Base-by-base conservation (phyloP, 2,888 invertebrate species). In the Ennomos quercinarius region DNA sequence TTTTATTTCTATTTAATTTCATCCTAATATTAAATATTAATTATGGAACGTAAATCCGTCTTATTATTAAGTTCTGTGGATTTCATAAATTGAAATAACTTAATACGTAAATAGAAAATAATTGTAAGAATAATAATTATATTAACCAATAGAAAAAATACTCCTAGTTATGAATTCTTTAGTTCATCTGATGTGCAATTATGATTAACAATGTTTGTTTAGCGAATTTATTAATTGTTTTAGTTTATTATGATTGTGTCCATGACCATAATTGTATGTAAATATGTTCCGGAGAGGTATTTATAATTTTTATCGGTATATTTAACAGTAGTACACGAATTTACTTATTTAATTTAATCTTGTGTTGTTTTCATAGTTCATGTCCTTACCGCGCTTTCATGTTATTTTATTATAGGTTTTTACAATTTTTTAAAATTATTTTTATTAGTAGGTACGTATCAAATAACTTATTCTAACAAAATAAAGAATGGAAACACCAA, bases 31-130 rank as follows among this genome's bases (percentile, higher is more conserved):
- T 78, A 58, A 62, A 59, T 10, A 67, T 75, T 78, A 80, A 61
- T 57, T 79, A 80, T 73, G 77, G 77, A 87, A 87, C 79, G 72
- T 79, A 82, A 83, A 86, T 90, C 89, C 89, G 87, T 91, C 89
- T 87, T 83, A 73, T 78, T 43, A 51, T 80, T 87, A 80, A 84
- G 87, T 86, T 69, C 82, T 81, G 77, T 87, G 83, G 80, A 83
- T 86, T 88, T 85, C 83, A 81, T 80, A 83, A 77, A 85, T 79
- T 84, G 74, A 86, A 86, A 89, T 85, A 79, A 69, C 67, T 64
- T 80, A 83, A 90, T 91, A 92, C 91, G 91, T 91, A 91, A 91
- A 87, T 91, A 89, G 89, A 81, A 74, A 78, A 71, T 89, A 90
- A 87, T 76, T 81, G 66, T 91, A 91, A 91, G 86, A 79, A 83